Evolutionary conservation across 37 sponge, comb jelly and placozoan species (phyloP).

Genomic region (Axinella damicornis): DNA sequence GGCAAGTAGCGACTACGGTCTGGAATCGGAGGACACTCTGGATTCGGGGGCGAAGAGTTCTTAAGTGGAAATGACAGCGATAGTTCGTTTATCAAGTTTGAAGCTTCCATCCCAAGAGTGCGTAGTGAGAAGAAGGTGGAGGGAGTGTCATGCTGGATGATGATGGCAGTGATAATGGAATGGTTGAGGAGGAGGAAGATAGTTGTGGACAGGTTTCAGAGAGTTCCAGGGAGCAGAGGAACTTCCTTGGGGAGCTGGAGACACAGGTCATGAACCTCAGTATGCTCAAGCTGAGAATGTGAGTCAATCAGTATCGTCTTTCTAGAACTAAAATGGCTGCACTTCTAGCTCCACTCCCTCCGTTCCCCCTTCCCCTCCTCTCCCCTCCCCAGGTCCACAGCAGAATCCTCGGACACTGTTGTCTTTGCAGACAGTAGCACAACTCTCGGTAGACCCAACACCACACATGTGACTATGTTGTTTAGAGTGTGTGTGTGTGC

Average conservation of each 20-base stretch:
- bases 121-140: too few relatives aligned
- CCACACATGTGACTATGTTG: too few relatives aligned
- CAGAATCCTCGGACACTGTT: conserved; percentile 66
- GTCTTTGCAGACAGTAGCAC: conserved; percentile 57
- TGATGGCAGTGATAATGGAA: too few relatives aligned
- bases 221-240: conserved; percentile 10
- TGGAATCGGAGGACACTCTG: neutral
- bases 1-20: neutral
- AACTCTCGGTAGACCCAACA: neutral
- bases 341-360: too few relatives aligned
- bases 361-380: neutral
- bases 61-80: conserved; percentile 9
- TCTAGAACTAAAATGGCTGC: too few relatives aligned
- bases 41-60: too few relatives aligned
- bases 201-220: too few relatives aligned
- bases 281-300: conserved; percentile 23
- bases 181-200: conserved; percentile 13
- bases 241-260: conserved; percentile 35
- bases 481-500: too few relatives aligned
- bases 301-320: too few relatives aligned
- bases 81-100: conserved; percentile 47
- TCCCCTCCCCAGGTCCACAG: conserved; percentile 1
- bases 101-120: conserved; percentile 19
- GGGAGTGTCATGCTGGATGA: neutral
- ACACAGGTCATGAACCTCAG: conserved; percentile 43